Evolutionary conservation across 1,140 invertebrate species (phyloP).

Genomic region (Habropoda laboriosa): DNA sequence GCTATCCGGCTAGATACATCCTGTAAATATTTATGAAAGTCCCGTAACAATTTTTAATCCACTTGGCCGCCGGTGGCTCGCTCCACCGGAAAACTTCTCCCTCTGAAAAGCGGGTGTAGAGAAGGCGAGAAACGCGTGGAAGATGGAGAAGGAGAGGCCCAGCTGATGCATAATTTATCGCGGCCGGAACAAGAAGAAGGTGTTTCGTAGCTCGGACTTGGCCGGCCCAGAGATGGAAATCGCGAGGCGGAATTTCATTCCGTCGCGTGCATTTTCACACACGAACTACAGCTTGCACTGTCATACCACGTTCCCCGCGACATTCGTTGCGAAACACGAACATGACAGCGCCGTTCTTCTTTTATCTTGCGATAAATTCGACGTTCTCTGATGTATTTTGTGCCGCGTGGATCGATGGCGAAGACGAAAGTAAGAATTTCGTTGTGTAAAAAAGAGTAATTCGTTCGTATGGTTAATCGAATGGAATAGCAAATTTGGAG

Average conservation of each 20-base stretch:
- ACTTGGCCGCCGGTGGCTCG: conserved; percentile 44
- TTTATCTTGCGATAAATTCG: not conserved
- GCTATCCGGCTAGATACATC: conserved; percentile 7
- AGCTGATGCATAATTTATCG: conserved; percentile 66
- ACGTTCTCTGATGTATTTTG: too few species aligned
- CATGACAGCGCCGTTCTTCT: not conserved
- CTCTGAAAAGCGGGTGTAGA: conserved; percentile 1
- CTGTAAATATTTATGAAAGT: conserved; percentile 65
- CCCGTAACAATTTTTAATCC: conserved; percentile 67
- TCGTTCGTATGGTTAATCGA: too few species aligned
- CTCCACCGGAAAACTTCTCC: conserved; percentile 50
- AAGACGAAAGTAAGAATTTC: too few species aligned
- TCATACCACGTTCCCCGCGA: not conserved
- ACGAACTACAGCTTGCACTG: not conserved
- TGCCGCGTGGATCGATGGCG: too few species aligned
- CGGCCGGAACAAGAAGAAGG: conserved; percentile 56
- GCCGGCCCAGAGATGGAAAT: conserved; percentile 55
- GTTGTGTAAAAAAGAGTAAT: too few species aligned
- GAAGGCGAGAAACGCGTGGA: not conserved
- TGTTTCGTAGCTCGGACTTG: conserved; percentile 57
- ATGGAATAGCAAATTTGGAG: too few species aligned
- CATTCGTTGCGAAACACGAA: not conserved
- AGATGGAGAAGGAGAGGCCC: conserved; percentile 27
- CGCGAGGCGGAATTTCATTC: conserved; percentile 57
- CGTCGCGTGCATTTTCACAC: conserved; percentile 30